These are phyloP conservation scores for Synanceia verrucosa DNA, from an alignment of 2,797 vertebrate genomes.

Conservation along the genomic window DNA sequence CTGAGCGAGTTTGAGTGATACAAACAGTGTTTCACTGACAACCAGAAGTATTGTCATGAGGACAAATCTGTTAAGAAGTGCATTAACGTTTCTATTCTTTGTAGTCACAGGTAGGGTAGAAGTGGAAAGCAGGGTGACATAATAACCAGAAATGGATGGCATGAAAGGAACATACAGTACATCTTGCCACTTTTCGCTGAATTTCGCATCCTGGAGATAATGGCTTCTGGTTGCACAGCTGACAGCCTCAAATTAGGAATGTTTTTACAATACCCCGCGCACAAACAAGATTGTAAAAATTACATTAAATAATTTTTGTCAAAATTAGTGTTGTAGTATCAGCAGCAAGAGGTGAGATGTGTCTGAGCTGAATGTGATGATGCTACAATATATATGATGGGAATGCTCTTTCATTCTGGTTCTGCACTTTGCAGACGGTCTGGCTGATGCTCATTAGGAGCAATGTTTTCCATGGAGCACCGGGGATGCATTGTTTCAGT, in stretches of 20 bases:
- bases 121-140: slow-evolving; percentile 2
- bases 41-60: neutral
- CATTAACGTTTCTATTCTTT: neutral
- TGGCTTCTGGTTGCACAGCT: neutral
- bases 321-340: no score
- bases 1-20: slow-evolving; percentile 35
- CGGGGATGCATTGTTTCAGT: no score
- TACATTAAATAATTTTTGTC: no score
- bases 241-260: slow-evolving; percentile 1
- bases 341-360: no score
- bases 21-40: slow-evolving; percentile 30
- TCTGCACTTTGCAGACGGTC: no score
- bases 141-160: slow-evolving; percentile 12
- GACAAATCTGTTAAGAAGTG: neutral
- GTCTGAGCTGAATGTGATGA: no score
- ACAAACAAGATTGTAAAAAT: no score
- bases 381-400: no score
- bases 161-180: neutral
- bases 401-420: no score
- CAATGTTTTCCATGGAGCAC: no score
- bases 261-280: slow-evolving; percentile 1
- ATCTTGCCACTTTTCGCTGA: neutral
- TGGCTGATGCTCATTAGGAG: no score
- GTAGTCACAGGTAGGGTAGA: slow-evolving; percentile 3
- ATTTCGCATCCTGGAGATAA: neutral